These are phyloP conservation scores for Tinamus major DNA, from an alignment of 2,797 vertebrate species.

Conservation along the genomic window DNA sequence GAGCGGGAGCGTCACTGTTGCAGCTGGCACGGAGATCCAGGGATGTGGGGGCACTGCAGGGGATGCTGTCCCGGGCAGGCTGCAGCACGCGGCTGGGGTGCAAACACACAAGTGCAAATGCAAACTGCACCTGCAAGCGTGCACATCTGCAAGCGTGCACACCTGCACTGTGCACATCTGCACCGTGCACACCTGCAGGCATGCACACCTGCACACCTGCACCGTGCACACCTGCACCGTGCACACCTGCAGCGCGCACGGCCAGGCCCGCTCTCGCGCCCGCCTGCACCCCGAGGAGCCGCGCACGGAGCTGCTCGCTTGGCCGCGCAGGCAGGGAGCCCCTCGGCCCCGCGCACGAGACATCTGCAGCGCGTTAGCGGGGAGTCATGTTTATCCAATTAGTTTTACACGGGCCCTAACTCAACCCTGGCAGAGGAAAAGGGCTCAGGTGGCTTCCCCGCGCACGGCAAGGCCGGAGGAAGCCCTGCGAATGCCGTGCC, in stretches of 20 bases:
- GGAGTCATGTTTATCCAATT: slow-evolving; percentile 30
- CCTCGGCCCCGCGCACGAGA: neutral
- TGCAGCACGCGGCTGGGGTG: too few relatives aligned
- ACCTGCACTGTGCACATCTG: too few relatives aligned
- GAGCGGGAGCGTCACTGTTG: neutral
- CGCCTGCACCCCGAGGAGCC: too few relatives aligned
- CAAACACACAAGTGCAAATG: too few relatives aligned
- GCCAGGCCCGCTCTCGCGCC: too few relatives aligned
- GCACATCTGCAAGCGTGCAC: too few relatives aligned
- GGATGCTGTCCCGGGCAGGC: neutral
- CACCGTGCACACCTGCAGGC: too few relatives aligned
- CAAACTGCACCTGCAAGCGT: too few relatives aligned
- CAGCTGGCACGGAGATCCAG: neutral
- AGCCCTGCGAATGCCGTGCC: rapidly evolving
- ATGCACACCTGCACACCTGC: too few relatives aligned
- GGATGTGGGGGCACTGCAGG: neutral
- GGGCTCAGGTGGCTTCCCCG: neutral
- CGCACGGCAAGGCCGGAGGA: neutral
- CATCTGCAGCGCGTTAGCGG: slow-evolving; percentile 20
- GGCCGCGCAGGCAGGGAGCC: neutral
- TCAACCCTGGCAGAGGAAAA: neutral
- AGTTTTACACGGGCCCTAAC: neutral
- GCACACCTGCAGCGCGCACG: too few relatives aligned
- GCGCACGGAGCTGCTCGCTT: neutral
- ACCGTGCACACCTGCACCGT: too few relatives aligned